phyloP scores from a whole-genome alignment of 2,797 vertebrate species.

The Cossypha dichroa region DNA sequence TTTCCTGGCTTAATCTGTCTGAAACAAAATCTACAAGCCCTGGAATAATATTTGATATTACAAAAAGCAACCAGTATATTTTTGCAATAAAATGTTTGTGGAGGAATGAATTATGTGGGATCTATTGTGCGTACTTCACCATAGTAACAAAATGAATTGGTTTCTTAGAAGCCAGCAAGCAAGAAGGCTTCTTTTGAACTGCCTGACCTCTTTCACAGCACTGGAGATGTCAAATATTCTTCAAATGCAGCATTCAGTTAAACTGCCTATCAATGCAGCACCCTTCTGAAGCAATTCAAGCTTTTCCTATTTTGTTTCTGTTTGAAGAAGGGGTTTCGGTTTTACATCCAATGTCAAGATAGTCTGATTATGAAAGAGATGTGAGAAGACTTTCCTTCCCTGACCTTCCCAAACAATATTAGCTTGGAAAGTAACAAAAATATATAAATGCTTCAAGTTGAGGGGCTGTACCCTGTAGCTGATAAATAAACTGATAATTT shows the following conservation, averaged over 20 bases:
- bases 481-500: neutral
- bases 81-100: constrained; percentile 28
- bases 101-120: constrained; percentile 1
- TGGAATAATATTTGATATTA: constrained; percentile 6
- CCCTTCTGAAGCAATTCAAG: neutral
- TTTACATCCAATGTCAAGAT: neutral
- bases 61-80: neutral
- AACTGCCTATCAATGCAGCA: neutral
- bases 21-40: constrained; percentile 1
- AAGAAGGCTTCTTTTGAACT: constrained; percentile 15
- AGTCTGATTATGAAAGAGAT: neutral
- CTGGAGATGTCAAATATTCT: constrained; percentile 11
- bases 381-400: neutral
- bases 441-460: neutral
- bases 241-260: constrained; percentile 9
- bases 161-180: constrained; percentile 22
- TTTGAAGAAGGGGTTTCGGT: constrained; percentile 8
- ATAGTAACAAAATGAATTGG: constrained; percentile 11
- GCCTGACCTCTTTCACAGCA: constrained; percentile 9
- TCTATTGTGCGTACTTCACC: neutral
- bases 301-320: neutral
- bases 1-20: constrained; percentile 21
- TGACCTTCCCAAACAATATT: neutral
- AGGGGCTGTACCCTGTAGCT: neutral
- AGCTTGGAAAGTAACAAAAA: neutral